phyloP scores from a whole-genome alignment of 1,140 invertebrate genomes.

The Pectinophora gossypiella region DNA sequence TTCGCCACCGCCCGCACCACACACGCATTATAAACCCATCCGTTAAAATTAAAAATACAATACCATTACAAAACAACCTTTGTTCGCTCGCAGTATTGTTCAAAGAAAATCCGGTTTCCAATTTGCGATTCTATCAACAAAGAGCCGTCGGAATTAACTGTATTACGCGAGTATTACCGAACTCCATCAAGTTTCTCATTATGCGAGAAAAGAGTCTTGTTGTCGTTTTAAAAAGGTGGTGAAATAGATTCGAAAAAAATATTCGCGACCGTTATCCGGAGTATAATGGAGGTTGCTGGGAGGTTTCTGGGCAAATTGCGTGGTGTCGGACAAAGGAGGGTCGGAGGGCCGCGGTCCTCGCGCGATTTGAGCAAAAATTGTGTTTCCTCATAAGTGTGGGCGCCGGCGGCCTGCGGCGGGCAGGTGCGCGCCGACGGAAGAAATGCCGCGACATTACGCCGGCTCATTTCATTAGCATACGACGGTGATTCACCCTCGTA shows the following conservation, averaged over 20 bases:
- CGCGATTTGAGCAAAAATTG: background rate
- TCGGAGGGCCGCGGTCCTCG: background rate
- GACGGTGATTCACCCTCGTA: no score
- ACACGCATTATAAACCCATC: no score
- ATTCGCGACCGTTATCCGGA: background rate
- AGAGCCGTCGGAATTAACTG: no score
- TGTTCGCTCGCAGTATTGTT: no score
- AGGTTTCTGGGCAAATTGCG: background rate
- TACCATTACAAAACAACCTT: no score
- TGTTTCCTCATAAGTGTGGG: no score
- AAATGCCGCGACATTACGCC: background rate
- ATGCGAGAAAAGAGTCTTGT: background rate
- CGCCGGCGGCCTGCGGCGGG: no score
- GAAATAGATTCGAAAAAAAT: slow-evolving; percentile 2
- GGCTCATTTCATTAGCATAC: background rate
- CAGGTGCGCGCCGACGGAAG: background rate
- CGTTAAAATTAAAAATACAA: background rate
- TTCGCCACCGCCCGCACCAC: no score
- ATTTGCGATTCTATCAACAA: background rate
- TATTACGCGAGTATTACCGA: background rate
- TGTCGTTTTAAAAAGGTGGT: background rate
- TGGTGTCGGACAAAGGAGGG: background rate
- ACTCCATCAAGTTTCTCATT: background rate
- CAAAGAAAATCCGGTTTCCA: background rate
- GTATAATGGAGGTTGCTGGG: background rate